Base-by-base conservation (phyloP, 2,888 invertebrate species). In the Drepana falcataria region DNA sequence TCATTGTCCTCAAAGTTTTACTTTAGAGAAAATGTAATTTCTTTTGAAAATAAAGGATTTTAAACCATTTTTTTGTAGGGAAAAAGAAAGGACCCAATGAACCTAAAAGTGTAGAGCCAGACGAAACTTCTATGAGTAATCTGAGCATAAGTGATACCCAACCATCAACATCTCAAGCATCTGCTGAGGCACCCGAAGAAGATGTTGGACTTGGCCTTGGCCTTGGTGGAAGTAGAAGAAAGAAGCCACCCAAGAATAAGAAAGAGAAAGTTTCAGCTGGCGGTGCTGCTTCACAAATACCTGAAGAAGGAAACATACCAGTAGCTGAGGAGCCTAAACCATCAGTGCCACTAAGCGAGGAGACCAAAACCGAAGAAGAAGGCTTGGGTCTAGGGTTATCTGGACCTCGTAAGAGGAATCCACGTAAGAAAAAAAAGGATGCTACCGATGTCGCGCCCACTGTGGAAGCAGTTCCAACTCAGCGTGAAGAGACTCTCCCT, bases 361-460 rank as follows among this genome's bases (percentile, higher is more conserved):
- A 44, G 44, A 9, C 7, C 9, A 9, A 9, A 9, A 9, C 6
- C 2, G 44, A 44, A 44, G 44, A 9, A 3, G 44, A 44, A 3
- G 44, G 44, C 9, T 44, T 44, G 44, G 44, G 44, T 3, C 2
- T 44, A 9, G 9, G 44, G 1, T 9, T 44, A 9, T 9, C 44
- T 35, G 41, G 58, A 59, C 44, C 58, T 5, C 37, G 41, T n/a
- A n/a, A 40, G 21, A 34, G 44, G 9, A 44, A 44, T 44, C 44
- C 44, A 44, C 44, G 44, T 9, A 44, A 44, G 9, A 44, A 44
- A 9, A 44, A 44, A 44, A 44, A 2, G 44, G 44, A 44, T 9
- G 9, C 9, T 9, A 9, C 44, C 3, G 44, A 9, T 9, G 44
- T 9, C 9, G 9, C 44, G 3, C 44, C 44, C 21, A 21, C 21